Conservation (phyloP, 2,113 vertebrate species). For the Ranitomeya variabilis region DNA sequence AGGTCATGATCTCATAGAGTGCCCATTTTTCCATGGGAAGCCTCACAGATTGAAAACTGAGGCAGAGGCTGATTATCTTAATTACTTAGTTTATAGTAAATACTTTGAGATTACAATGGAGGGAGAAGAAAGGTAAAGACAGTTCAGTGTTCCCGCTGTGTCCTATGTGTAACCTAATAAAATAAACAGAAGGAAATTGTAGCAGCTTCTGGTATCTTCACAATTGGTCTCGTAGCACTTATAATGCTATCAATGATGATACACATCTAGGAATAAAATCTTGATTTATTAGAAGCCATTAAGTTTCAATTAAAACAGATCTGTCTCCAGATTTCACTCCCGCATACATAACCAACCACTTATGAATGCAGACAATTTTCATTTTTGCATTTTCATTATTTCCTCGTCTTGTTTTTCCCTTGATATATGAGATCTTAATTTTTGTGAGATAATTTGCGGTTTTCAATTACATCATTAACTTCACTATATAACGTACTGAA, state of each 20-base stretch:
- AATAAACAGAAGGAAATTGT: constrained; percentile 20
- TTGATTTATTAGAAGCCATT: neutral
- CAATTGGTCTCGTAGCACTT: neutral
- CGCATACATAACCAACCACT: too few species aligned
- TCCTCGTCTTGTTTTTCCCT: too few species aligned
- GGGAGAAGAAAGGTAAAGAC: constrained; percentile 12
- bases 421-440: too few species aligned
- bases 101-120: neutral
- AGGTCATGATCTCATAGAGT: constrained; percentile 27
- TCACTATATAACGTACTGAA: too few species aligned
- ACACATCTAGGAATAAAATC: neutral
- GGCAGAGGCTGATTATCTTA: constrained; percentile 22
- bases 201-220: constrained; percentile 10
- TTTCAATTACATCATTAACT: too few species aligned
- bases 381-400: too few species aligned
- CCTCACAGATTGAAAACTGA: neutral
- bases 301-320: neutral
- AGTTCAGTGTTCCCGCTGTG: neutral
- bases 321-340: too few species aligned
- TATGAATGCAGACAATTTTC: too few species aligned
- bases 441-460: too few species aligned
- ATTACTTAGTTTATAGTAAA: constrained; percentile 36
- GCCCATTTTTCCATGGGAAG: constrained; percentile 26
- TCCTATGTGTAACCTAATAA: constrained; percentile 28
- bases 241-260: neutral